phyloP scores from a whole-genome alignment of 2,113 vertebrate species.

The Nothoprocta pentlandii region DNA sequence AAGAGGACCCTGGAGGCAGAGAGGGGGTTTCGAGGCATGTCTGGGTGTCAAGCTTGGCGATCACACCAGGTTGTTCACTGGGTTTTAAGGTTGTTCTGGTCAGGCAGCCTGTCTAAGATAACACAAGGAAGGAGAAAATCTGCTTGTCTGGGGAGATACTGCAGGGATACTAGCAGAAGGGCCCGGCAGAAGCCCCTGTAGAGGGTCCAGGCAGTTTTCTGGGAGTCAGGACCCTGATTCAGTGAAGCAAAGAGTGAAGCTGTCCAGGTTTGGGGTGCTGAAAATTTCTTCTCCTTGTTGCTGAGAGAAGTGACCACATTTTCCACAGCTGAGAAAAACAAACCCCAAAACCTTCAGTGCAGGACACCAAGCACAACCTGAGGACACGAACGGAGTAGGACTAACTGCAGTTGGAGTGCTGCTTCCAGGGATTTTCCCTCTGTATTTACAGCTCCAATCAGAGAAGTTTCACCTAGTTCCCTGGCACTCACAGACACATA shows the following conservation, averaged over 20 bases:
- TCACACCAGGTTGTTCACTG: fast-evolving
- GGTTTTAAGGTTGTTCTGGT: background rate
- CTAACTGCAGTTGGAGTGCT: background rate
- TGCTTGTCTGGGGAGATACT: background rate
- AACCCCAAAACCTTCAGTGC: fast-evolving
- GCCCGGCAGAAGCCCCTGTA: fast-evolving
- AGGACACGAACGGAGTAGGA: background rate
- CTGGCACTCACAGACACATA: fast-evolving
- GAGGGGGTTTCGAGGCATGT: background rate
- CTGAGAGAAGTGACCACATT: background rate
- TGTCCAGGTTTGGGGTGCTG: background rate
- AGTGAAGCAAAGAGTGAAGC: background rate
- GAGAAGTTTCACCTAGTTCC: background rate
- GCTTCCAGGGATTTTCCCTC: background rate
- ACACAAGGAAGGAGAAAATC: background rate
- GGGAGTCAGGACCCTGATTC: background rate
- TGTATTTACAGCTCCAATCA: background rate
- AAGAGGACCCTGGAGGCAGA: background rate
- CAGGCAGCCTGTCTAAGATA: background rate
- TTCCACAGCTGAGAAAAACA: background rate
- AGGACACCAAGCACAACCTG: background rate
- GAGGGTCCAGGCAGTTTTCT: background rate
- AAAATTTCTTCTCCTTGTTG: background rate
- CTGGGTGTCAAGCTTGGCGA: background rate
- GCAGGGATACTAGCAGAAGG: fast-evolving